phyloP scores from a whole-genome alignment of 2,888 invertebrate genomes.

The Hydriomena furcata region DNA sequence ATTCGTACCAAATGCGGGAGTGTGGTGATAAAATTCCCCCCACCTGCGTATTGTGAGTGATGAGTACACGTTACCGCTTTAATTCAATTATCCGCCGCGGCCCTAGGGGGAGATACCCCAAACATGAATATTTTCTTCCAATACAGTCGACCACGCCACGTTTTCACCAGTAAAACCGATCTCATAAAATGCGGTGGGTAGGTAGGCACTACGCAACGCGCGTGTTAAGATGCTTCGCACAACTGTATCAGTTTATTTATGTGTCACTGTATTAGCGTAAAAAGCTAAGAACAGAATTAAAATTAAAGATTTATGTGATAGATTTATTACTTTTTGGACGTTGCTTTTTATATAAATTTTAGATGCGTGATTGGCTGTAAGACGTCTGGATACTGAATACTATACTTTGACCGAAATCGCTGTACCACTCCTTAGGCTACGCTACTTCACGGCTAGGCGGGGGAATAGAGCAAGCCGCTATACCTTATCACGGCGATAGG shows the following conservation, averaged over 20 bases:
- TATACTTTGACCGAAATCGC: too few relatives aligned
- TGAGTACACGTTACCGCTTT: slow-evolving; percentile 56
- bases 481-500: too few relatives aligned
- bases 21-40: slow-evolving; percentile 38
- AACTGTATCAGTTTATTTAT: slow-evolving; percentile 19
- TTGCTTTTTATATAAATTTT: background rate
- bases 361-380: too few relatives aligned
- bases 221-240: slow-evolving; percentile 29
- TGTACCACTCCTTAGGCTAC: too few relatives aligned
- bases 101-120: slow-evolving; percentile 39
- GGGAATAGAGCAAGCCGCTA: too few relatives aligned
- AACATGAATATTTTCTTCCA: slow-evolving; percentile 40
- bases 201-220: slow-evolving; percentile 29
- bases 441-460: too few relatives aligned
- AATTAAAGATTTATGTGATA: background rate
- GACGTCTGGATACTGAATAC: too few relatives aligned
- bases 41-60: slow-evolving; percentile 60
- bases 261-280: slow-evolving; percentile 4
- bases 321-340: background rate
- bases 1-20: slow-evolving; percentile 35
- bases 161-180: slow-evolving; percentile 44
- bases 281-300: slow-evolving; percentile 6
- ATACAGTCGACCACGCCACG: slow-evolving; percentile 44
- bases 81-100: slow-evolving; percentile 58
- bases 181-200: slow-evolving; percentile 42